These are phyloP conservation scores for Phalera bucephala DNA, from an alignment of 2,888 invertebrate genomes.

Conservation along the genomic window DNA sequence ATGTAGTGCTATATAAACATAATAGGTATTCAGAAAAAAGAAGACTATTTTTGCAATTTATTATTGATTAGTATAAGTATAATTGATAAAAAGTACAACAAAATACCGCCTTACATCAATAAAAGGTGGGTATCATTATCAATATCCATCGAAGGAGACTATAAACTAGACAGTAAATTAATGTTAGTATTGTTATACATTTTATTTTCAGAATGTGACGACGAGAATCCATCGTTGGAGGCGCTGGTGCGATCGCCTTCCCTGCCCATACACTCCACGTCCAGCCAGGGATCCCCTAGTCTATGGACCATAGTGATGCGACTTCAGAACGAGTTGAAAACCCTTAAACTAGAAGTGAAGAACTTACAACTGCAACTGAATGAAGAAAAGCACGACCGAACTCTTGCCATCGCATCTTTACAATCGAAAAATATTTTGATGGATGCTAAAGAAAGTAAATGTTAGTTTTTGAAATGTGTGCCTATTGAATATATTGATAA, in stretches of 20 bases:
- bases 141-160: constrained; percentile 23
- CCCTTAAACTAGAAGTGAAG: constrained; percentile 84
- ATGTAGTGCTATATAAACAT: too few species aligned
- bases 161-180: constrained; percentile 11
- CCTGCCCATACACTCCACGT: constrained; percentile 67
- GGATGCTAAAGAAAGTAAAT: constrained; percentile 78
- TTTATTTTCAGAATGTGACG: constrained; percentile 77
- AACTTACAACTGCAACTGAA: constrained; percentile 84
- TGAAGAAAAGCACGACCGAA: constrained; percentile 84
- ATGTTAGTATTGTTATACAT: constrained; percentile 34
- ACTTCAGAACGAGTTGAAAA: constrained; percentile 88
- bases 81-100: background rate
- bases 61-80: too few species aligned
- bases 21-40: too few species aligned
- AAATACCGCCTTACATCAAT: constrained; percentile 3
- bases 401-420: constrained; percentile 70
- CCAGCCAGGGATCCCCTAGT: constrained; percentile 79
- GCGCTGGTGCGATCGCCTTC: constrained; percentile 75
- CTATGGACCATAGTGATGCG: constrained; percentile 90
- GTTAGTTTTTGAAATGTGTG: too few species aligned
- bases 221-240: constrained; percentile 66
- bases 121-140: constrained; percentile 43
- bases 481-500: background rate
- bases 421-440: constrained; percentile 66
- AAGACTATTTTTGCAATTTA: too few species aligned